Evolutionary conservation across 2,888 invertebrate genomes (phyloP).

Genomic region (Augochlorella aurata): DNA sequence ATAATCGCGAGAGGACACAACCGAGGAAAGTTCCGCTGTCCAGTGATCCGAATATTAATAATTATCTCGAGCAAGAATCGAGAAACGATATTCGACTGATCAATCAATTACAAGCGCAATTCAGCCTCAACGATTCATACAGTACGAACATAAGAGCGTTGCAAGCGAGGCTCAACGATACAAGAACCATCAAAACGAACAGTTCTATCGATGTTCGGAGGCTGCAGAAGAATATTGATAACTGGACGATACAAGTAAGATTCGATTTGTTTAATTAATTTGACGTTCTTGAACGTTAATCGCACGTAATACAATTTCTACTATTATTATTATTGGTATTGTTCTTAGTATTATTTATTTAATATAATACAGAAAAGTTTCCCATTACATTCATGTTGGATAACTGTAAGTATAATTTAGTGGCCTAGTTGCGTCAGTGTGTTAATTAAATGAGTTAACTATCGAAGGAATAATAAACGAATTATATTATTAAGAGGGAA

Average conservation of each 20-base stretch:
- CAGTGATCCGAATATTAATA: conserved; percentile 72
- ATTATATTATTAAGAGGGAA: too few species aligned
- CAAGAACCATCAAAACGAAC: conserved; percentile 67
- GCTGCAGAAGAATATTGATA: conserved; percentile 91
- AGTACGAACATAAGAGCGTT: conserved; percentile 69
- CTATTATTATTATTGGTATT: too few species aligned
- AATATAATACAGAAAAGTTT: too few species aligned
- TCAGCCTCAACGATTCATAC: conserved; percentile 54
- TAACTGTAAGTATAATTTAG: too few species aligned
- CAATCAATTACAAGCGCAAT: conserved; percentile 67
- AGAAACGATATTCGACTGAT: conserved; percentile 39
- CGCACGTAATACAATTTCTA: too few species aligned
- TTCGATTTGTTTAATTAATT: background rate
- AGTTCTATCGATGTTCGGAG: conserved; percentile 88
- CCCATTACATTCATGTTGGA: too few species aligned
- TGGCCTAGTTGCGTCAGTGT: too few species aligned
- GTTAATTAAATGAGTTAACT: too few species aligned
- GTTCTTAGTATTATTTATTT: too few species aligned
- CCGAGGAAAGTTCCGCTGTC: conserved; percentile 62
- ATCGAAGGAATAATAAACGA: too few species aligned
- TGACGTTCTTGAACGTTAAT: background rate
- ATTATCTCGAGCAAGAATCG: conserved; percentile 77
- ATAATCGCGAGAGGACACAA: conserved; percentile 69
- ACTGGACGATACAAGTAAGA: conserved; percentile 86
- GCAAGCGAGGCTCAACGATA: conserved; percentile 70